A percentile compares a stretch with the other conserved stretches of the same genome.
phyloP scores from a whole-genome alignment of 2,797 vertebrate species.

The Buphagus erythrorhynchus region DNA sequence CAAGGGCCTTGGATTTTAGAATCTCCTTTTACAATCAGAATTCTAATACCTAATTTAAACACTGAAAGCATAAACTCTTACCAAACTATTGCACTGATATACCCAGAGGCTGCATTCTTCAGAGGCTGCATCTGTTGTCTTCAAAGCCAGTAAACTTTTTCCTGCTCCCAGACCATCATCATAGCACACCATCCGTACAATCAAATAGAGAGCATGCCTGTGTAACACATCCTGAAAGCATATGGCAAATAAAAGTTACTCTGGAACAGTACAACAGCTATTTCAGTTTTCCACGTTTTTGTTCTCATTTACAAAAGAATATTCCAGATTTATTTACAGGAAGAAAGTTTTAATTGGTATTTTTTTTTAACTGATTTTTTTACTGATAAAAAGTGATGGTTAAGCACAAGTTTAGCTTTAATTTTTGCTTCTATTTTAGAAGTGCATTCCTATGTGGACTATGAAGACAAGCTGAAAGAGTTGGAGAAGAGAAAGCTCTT shows the following conservation, averaged over 20 bases:
- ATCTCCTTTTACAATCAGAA: neutral
- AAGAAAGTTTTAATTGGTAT: neutral
- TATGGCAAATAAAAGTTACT: neutral
- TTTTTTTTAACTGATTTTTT: neutral
- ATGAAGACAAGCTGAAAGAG: neutral
- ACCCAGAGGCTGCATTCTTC: conserved; percentile 94
- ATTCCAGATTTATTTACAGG: neutral
- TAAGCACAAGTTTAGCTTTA: neutral
- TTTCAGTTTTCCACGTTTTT: neutral
- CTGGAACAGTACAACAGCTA: neutral
- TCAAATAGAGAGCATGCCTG: conserved; percentile 92
- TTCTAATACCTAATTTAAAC: neutral
- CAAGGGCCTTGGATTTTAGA: neutral
- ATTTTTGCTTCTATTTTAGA: neutral
- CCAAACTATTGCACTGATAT: conserved; percentile 94
- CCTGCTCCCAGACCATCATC: conserved; percentile 94
- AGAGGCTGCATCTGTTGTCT: conserved; percentile 88
- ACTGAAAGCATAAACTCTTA: conserved; percentile 71
- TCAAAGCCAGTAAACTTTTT: conserved; percentile 92
- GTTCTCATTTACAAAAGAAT: neutral
- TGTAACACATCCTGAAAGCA: conserved; percentile 89
- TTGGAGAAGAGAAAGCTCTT: neutral
- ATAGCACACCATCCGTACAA: conserved; percentile 95
- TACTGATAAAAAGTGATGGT: neutral
- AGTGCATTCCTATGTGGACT: neutral